These are phyloP conservation scores for Standfussiana lucernea DNA, from an alignment of 2,888 invertebrate species.

Conservation along the genomic window DNA sequence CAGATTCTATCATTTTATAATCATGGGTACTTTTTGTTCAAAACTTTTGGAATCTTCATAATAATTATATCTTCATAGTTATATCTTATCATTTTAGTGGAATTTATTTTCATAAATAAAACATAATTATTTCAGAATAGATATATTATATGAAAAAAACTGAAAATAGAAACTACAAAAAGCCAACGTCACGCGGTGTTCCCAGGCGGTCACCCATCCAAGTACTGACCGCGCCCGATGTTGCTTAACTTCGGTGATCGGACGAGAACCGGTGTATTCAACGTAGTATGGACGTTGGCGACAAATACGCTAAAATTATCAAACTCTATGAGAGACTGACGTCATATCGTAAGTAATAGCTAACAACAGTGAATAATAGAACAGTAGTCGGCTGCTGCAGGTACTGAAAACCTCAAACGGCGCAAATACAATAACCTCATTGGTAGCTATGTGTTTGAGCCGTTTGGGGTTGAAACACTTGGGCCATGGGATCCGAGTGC, in stretches of 20 bases:
- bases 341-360: not conserved
- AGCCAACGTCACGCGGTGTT: conserved; percentile 80
- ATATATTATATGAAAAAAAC: not conserved
- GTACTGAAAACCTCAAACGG: no score
- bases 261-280: conserved; percentile 87
- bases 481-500: no score
- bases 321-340: not conserved
- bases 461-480: no score
- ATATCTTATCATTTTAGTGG: no score
- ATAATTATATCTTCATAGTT: not conserved
- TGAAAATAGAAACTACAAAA: conserved; percentile 10
- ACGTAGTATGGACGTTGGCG: conserved; percentile 84
- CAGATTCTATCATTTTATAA: not conserved
- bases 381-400: no score
- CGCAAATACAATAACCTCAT: no score
- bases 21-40: not conserved
- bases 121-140: not conserved
- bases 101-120: not conserved
- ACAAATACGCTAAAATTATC: not conserved
- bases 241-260: conserved; percentile 89
- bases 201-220: conserved; percentile 86
- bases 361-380: not conserved
- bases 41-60: not conserved
- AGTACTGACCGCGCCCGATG: conserved; percentile 87
- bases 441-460: no score